Evolutionary conservation across 2,113 vertebrate species (phyloP), one percentile per base, ranked within the genome.

Genomic region (Labeo rohita): DNA sequence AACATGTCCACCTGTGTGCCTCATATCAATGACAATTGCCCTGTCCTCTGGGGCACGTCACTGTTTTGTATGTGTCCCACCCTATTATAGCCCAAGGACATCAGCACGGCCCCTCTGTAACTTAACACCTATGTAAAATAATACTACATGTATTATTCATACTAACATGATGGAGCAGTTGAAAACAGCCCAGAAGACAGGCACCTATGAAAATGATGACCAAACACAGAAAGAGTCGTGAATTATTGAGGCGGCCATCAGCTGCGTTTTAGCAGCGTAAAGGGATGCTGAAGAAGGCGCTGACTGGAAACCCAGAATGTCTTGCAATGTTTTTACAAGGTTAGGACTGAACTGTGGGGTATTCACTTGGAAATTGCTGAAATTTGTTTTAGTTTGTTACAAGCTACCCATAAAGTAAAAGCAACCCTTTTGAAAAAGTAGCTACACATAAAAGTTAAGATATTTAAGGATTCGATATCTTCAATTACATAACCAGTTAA

Each of bases 201-300:
- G 84, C 78, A 83, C 63, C 85, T 66, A 74, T 84, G 83, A 88
- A 86, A 90, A 89, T 74, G 79, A 88, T 84, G 87, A 90, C 87
- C 89, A 90, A 77, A 90, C 83, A 90, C 66, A 84, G 84, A 78
- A 90, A 87, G 94, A 92, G 90, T 85, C 92, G 94, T 96, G 94
- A 96, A 95, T 96, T 96, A 96, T 96, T 96, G 95, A 96, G 93
- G 88, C 89, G 91, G 77, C 88, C 85, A 88, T 84, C 56, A 84
- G 84, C 88, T 81, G 73, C 11, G 21, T 86, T 85, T 87, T 68
- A 70, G 68, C 74, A 45, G 34, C 11, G n/a, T 66, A 59, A 15
- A 56, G 66, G 54, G 52, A 66, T 80, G 76, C 66, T 80, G 47
- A 85, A 85, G 52, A 68, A 87, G 84, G 18, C 49, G 63, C 43